Base-by-base conservation (phyloP, 1,140 invertebrate species). In the Plutomurus gul region DNA sequence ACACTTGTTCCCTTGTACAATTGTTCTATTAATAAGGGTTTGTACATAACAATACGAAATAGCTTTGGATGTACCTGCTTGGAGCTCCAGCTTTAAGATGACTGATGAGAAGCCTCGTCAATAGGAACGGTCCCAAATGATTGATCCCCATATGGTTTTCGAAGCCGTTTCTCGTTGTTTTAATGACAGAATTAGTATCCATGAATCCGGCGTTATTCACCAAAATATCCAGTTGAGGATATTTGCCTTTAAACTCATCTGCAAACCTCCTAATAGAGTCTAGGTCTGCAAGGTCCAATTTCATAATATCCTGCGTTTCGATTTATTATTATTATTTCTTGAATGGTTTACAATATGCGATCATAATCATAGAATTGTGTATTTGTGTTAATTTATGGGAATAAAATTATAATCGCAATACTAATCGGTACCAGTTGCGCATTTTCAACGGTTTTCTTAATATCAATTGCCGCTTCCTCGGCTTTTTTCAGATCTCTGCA, bases 121-220 rank as follows among this genome's bases (percentile, higher is more conserved):
- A 87, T 6, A 96, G 87, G 85, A 95, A 96, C 43, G 93, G 94
- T 0, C 94, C 94, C 84, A 95, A 94, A 84, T 96, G 92, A 86
- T 98, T 97, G 1, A 94, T 94, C 0, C 91, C 86, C 82, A 87
- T 87, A 6, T 85, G 85, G 11, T 82, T 80, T 79, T 89, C 88
- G 30, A 88, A 84, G 5, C 87, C 87, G 81, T 89, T 87, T 39
- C 80, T 75, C 1, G 81, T 84, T 13, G 74, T 77, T 27, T 37
- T 73, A 85, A 91, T 82, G 13, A 46, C 25, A 39, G 80, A 70
- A n/a, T 60, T 65, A 16, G 71, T 75, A 13, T 75, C 65, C 20
- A 76, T 80, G 18, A 81, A 70, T 11, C 87, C 88, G 36, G 89
- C 89, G 84, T 90, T 90, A 77, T 90, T 89, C 18, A 90, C 86